These are phyloP conservation scores for Psilopogon haemacephalus DNA, from an alignment of 2,113 vertebrate species.

Conservation along the genomic window DNA sequence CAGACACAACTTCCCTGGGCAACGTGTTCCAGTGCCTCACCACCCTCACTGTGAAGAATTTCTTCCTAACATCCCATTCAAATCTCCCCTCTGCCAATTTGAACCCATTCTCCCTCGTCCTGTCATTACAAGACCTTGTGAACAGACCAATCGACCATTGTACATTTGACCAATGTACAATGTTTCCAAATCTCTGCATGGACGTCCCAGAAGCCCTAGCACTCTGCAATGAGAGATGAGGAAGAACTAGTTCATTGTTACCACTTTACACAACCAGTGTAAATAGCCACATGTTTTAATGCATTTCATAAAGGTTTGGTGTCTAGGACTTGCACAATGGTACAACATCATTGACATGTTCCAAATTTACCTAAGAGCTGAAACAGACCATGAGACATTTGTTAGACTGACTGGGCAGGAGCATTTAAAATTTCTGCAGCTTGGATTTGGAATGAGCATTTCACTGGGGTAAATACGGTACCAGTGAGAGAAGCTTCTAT, in stretches of 20 bases:
- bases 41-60: no score
- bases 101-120: no score
- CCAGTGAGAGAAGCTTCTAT: background rate
- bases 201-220: background rate
- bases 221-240: background rate
- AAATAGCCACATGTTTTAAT: background rate
- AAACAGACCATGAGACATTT: background rate
- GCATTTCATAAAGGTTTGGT: background rate
- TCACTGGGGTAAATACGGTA: background rate
- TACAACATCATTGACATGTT: background rate
- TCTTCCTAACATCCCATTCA: no score
- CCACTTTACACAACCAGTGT: background rate
- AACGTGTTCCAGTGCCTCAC: no score
- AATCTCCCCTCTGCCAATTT: no score
- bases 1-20: no score
- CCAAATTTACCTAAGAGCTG: background rate
- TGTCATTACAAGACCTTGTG: no score
- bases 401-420: background rate
- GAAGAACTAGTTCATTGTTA: background rate
- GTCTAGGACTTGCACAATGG: background rate
- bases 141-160: no score
- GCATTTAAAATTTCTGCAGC: conserved; percentile 21
- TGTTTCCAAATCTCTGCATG: background rate
- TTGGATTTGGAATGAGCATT: conserved; percentile 22
- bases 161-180: background rate